These are phyloP conservation scores for Capromys pilorides DNA, from an alignment of 2,797 vertebrate species.

Conservation along the genomic window DNA sequence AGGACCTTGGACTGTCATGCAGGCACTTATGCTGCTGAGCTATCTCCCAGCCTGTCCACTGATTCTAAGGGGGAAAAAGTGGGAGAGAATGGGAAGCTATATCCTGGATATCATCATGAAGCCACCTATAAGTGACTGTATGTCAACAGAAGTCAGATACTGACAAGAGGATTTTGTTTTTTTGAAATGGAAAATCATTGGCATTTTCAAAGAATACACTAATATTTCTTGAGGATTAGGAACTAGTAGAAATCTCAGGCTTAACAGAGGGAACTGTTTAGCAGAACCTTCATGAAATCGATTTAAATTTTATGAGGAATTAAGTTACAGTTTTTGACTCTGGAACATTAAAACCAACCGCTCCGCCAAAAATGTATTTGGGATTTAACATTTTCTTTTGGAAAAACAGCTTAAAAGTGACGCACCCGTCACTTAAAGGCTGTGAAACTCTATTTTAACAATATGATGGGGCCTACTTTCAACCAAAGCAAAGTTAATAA, in stretches of 20 bases:
- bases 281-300: constrained; percentile 71
- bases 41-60: too few relatives aligned
- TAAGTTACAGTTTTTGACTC: constrained; percentile 69
- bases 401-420: constrained; percentile 73
- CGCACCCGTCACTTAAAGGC: constrained; percentile 45
- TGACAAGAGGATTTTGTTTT: not conserved
- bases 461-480: constrained; percentile 63
- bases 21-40: too few relatives aligned
- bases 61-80: not conserved
- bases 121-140: constrained; percentile 46
- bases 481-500: constrained; percentile 67
- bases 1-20: too few relatives aligned
- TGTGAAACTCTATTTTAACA: constrained; percentile 75
- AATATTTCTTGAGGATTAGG: constrained; percentile 48
- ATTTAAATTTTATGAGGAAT: constrained; percentile 73
- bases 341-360: constrained; percentile 76
- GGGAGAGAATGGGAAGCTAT: not conserved
- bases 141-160: constrained; percentile 55
- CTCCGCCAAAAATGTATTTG: constrained; percentile 75
- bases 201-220: constrained; percentile 40
- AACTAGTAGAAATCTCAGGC: constrained; percentile 7
- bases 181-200: constrained; percentile 4
- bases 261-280: constrained; percentile 73
- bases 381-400: constrained; percentile 73
- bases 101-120: not conserved